Conservation (phyloP, 2,113 vertebrate genomes). For the Eurystomus gularis region DNA sequence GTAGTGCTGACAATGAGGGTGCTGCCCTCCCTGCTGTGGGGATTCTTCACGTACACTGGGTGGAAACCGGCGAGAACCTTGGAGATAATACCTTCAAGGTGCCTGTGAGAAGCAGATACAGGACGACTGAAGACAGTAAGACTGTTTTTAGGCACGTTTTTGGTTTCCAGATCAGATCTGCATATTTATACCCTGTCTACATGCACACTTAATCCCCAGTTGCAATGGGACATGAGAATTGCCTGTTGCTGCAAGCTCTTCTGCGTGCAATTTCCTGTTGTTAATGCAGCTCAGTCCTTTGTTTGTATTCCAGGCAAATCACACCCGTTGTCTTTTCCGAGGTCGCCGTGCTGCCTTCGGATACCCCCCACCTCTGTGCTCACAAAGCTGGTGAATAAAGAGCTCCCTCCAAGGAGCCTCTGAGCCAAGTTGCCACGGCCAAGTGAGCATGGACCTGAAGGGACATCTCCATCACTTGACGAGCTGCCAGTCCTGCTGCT, state of each 20-base stretch:
- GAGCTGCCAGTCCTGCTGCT: conserved; percentile 12
- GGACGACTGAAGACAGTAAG: not conserved
- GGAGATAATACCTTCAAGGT: not conserved
- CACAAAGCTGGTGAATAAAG: not conserved
- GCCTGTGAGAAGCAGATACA: not conserved
- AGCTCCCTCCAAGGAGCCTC: not conserved
- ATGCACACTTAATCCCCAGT: not conserved
- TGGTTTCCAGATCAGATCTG: not conserved
- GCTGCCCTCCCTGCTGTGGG: not conserved
- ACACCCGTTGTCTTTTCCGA: not conserved
- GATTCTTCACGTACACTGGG: fast-evolving
- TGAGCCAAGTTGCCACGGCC: not conserved
- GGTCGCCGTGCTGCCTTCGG: not conserved
- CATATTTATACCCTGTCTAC: not conserved
- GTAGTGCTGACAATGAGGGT: not conserved
- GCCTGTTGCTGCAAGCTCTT: not conserved
- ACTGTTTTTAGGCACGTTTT: not conserved
- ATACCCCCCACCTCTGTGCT: not conserved
- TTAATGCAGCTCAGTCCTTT: conserved; percentile 4
- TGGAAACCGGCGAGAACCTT: not conserved
- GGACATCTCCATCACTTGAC: not conserved
- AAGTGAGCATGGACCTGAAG: not conserved
- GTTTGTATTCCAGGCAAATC: not conserved
- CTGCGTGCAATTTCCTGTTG: conserved; percentile 20
- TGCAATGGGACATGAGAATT: not conserved